These are phyloP conservation scores for Halcyon leucocephala DNA, from an alignment of 2,797 vertebrate species.

Conservation along the genomic window DNA sequence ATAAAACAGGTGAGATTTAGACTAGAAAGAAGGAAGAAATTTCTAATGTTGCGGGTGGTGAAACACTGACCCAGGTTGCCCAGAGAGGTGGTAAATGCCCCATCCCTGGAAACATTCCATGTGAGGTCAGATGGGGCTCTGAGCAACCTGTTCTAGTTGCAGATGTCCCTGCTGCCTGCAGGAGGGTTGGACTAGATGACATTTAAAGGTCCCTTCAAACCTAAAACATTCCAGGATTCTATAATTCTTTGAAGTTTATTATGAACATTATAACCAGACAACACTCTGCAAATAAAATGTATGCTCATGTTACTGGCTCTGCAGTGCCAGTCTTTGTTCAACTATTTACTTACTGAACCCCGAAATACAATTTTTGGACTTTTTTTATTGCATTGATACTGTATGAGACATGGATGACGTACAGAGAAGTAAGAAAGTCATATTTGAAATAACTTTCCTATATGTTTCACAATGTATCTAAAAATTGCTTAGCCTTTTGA, in stretches of 20 bases:
- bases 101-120: not conserved
- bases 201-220: not conserved
- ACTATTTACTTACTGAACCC: not conserved
- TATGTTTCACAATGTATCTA: not conserved
- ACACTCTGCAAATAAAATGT: not conserved
- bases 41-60: not conserved
- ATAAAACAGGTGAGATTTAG: not conserved
- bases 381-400: not conserved
- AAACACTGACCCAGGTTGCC: not conserved
- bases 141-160: not conserved
- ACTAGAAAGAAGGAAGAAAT: not conserved
- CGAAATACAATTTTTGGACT: not conserved
- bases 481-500: not conserved
- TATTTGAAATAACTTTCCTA: not conserved
- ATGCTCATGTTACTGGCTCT: not conserved
- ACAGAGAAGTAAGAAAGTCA: not conserved
- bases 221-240: not conserved
- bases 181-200: not conserved
- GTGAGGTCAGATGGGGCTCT: not conserved
- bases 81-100: not conserved
- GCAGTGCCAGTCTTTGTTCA: not conserved
- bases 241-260: not conserved
- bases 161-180: not conserved
- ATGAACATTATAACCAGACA: not conserved
- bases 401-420: not conserved